Conservation (phyloP, 2,888 invertebrate genomes). For the Gisinianus flammeolus region DNA sequence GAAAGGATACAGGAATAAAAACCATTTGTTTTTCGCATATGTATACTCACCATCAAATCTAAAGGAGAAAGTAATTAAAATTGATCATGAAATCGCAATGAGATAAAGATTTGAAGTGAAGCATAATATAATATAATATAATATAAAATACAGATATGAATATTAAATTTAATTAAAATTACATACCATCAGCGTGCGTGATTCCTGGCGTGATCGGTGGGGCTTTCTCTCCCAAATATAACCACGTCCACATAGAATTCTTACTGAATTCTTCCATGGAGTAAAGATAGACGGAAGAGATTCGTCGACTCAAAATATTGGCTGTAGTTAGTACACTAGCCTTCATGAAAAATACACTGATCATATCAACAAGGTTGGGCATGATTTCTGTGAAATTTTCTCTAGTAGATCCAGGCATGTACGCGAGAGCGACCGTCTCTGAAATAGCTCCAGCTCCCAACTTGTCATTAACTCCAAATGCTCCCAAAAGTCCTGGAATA, state of each 20-base stretch:
- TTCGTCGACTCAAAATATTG: slow-evolving; percentile 47
- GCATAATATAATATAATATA: too few species aligned
- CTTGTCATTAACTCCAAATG: slow-evolving; percentile 31
- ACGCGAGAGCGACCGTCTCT: slow-evolving; percentile 41
- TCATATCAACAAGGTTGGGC: slow-evolving; percentile 46
- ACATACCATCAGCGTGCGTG: slow-evolving; percentile 51
- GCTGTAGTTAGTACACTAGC: slow-evolving; percentile 51
- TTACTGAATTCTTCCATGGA: slow-evolving; percentile 50
- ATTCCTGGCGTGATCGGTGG: slow-evolving; percentile 48
- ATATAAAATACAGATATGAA: too few species aligned
- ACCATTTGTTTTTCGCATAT: too few species aligned
- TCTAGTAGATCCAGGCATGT: slow-evolving; percentile 38
- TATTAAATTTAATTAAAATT: too few species aligned
- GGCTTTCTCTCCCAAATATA: slow-evolving; percentile 38
- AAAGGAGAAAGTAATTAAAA: too few species aligned
- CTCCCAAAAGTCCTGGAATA: slow-evolving; percentile 41
- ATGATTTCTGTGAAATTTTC: slow-evolving; percentile 46
- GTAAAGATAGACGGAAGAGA: slow-evolving; percentile 51
- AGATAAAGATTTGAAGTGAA: too few species aligned
- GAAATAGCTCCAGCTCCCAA: slow-evolving; percentile 26
- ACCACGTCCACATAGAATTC: slow-evolving; percentile 37
- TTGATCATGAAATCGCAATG: too few species aligned
- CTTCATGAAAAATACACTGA: slow-evolving; percentile 54
- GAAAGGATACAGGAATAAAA: too few species aligned
- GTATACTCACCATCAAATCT: too few species aligned